Percentiles rank a stretch among this genome's conserved stretches.
phyloP scores from a whole-genome alignment of 2,888 invertebrate species.

The Drosophila borealis region DNA sequence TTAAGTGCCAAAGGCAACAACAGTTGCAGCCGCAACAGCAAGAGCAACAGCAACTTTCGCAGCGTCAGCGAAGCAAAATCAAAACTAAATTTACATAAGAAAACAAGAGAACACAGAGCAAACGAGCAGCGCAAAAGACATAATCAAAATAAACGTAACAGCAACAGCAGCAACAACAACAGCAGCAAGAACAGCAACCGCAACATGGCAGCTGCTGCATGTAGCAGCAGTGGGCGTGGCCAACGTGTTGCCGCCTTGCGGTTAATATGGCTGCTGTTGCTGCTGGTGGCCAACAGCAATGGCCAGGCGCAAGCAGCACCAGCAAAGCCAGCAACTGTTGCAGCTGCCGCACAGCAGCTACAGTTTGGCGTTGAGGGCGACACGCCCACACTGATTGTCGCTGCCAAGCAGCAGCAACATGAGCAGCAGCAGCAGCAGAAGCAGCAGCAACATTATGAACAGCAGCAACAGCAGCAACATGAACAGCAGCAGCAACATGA shows the following conservation, averaged over 20 bases:
- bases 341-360: slow-evolving; percentile 36
- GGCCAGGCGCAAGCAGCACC: slow-evolving; percentile 31
- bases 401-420: slow-evolving; percentile 20
- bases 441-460: not conserved
- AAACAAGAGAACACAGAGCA: slow-evolving; percentile 33
- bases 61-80: slow-evolving; percentile 42
- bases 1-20: slow-evolving; percentile 63
- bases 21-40: slow-evolving; percentile 19
- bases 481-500: no score
- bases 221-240: slow-evolving; percentile 39
- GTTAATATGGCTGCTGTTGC: slow-evolving; percentile 52
- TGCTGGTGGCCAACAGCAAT: slow-evolving; percentile 46
- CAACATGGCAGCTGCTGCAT: slow-evolving; percentile 54
- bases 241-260: slow-evolving; percentile 32
- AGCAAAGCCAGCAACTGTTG: slow-evolving; percentile 30
- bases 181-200: slow-evolving; percentile 12
- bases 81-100: slow-evolving; percentile 63
- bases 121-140: slow-evolving; percentile 21
- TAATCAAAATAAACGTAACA: slow-evolving; percentile 38
- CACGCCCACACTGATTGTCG: slow-evolving; percentile 39
- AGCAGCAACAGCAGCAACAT: slow-evolving; percentile 5
- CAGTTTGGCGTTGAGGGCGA: slow-evolving; percentile 43
- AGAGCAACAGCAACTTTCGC: slow-evolving; percentile 6
- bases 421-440: slow-evolving; percentile 12
- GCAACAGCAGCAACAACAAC: slow-evolving; percentile 10